phyloP scores from a whole-genome alignment of 2,888 invertebrate species.

The Anaspis maculata region DNA sequence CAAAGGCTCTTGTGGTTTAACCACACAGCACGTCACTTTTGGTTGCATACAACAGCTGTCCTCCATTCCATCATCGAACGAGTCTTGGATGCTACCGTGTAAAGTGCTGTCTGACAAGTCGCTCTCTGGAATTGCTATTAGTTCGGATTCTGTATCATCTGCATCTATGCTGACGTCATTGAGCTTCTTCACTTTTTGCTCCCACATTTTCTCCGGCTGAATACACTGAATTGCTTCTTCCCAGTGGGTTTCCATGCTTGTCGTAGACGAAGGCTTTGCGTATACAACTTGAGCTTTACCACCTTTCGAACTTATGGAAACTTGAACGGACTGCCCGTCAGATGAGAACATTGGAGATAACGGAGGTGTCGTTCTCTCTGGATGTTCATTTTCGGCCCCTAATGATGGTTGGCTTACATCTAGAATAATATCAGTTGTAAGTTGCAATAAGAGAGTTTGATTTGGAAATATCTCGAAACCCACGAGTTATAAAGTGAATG shows the following conservation, averaged over 20 bases:
- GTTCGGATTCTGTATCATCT: constrained; percentile 81
- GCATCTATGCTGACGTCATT: constrained; percentile 50
- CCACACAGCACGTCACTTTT: constrained; percentile 20
- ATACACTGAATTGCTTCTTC: constrained; percentile 53
- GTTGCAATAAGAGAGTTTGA: too few species aligned
- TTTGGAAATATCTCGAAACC: too few species aligned
- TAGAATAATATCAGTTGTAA: constrained; percentile 29
- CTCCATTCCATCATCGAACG: constrained; percentile 35
- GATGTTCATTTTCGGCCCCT: constrained; percentile 57
- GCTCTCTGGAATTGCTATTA: constrained; percentile 85
- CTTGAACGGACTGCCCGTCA: constrained; percentile 45
- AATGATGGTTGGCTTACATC: constrained; percentile 72
- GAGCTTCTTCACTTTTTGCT: constrained; percentile 23
- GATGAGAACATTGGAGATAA: constrained; percentile 55
- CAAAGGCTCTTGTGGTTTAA: constrained; percentile 20
- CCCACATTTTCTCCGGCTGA: constrained; percentile 31
- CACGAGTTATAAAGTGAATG: too few species aligned
- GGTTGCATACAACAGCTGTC: constrained; percentile 19
- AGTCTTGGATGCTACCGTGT: constrained; percentile 56
- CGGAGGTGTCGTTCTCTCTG: constrained; percentile 49
- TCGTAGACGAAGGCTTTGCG: constrained; percentile 38
- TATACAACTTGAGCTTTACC: constrained; percentile 40
- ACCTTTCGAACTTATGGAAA: constrained; percentile 38
- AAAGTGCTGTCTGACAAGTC: constrained; percentile 79
- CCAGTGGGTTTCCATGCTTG: constrained; percentile 59